Evolutionary conservation across 2,797 vertebrate genomes (phyloP).

Genomic region (Acipenser transmontanus): DNA sequence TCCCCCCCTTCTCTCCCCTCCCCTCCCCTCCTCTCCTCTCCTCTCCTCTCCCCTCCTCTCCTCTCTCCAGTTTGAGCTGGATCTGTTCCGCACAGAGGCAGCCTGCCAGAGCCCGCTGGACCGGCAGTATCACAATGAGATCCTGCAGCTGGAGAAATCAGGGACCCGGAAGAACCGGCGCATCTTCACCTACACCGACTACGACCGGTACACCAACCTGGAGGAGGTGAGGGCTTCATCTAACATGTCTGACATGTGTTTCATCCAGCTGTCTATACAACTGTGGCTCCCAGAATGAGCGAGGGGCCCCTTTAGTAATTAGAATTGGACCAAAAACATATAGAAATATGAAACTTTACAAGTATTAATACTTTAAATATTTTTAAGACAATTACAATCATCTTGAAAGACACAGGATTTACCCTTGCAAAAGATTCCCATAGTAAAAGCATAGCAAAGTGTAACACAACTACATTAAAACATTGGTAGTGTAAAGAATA

Average conservation of each 20-base stretch:
- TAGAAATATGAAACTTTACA: too few relatives aligned
- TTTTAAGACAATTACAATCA: too few relatives aligned
- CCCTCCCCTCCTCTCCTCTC: too few relatives aligned
- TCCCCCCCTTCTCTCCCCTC: too few relatives aligned
- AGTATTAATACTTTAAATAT: too few relatives aligned
- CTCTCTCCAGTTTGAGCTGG: constrained; percentile 78
- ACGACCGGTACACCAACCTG: constrained; percentile 81
- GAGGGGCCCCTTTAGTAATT: background rate
- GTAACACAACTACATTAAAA: too few relatives aligned
- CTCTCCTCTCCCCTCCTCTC: constrained; percentile 1
- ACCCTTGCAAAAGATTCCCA: too few relatives aligned
- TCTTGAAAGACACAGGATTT: too few relatives aligned
- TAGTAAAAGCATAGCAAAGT: too few relatives aligned
- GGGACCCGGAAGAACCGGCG: constrained; percentile 69
- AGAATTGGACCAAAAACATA: too few relatives aligned
- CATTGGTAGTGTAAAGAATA: too few relatives aligned
- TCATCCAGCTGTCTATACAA: background rate
- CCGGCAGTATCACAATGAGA: constrained; percentile 76
- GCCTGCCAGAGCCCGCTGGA: constrained; percentile 86
- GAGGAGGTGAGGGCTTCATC: constrained; percentile 59
- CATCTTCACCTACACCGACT: constrained; percentile 91
- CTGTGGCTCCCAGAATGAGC: too few relatives aligned
- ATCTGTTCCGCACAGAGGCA: constrained; percentile 71
- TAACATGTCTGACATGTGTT: background rate
- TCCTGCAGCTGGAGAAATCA: constrained; percentile 59